phyloP scores from a whole-genome alignment of 2,888 invertebrate genomes.

The Thecocarcelia acutangulata region DNA sequence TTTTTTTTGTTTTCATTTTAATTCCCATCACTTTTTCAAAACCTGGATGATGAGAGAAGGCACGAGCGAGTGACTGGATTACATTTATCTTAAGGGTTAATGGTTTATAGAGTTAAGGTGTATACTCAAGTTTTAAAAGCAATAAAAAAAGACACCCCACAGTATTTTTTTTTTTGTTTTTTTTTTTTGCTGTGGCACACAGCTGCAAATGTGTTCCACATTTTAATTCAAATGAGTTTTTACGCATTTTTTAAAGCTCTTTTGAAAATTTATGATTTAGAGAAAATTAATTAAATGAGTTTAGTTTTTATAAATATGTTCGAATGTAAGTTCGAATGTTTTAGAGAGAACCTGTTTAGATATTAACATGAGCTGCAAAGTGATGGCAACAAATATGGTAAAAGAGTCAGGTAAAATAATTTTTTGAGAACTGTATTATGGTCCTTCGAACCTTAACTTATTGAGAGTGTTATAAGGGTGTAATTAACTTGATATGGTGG shows the following conservation, averaged over 20 bases:
- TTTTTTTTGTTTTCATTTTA: conserved; percentile 39
- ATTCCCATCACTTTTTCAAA: conserved; percentile 29
- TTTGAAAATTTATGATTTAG: conserved; percentile 7
- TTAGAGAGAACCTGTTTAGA: conserved; percentile 28
- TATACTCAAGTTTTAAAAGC: neutral
- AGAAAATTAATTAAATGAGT: conserved; percentile 27
- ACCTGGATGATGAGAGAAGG: conserved; percentile 19
- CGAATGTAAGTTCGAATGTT: neutral
- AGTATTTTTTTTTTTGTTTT: conserved; percentile 1
- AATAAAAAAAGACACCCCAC: conserved; percentile 64
- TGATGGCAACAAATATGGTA: too few species aligned
- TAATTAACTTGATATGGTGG: too few species aligned
- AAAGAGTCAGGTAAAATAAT: too few species aligned
- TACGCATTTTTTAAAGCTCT: neutral
- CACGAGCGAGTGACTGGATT: conserved; percentile 23
- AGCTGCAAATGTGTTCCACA: conserved; percentile 65
- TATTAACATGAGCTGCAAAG: neutral
- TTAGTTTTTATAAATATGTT: neutral
- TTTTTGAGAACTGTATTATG: too few species aligned
- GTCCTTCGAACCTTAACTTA: too few species aligned
- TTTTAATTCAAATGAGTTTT: conserved; percentile 59
- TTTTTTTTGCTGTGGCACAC: conserved; percentile 20
- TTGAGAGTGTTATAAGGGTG: too few species aligned
- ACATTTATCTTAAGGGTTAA: conserved; percentile 65
- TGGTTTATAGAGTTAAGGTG: conserved; percentile 53